Evolutionary conservation across 2,113 vertebrate species (phyloP).

Genomic region (Megatriorchis doriae): DNA sequence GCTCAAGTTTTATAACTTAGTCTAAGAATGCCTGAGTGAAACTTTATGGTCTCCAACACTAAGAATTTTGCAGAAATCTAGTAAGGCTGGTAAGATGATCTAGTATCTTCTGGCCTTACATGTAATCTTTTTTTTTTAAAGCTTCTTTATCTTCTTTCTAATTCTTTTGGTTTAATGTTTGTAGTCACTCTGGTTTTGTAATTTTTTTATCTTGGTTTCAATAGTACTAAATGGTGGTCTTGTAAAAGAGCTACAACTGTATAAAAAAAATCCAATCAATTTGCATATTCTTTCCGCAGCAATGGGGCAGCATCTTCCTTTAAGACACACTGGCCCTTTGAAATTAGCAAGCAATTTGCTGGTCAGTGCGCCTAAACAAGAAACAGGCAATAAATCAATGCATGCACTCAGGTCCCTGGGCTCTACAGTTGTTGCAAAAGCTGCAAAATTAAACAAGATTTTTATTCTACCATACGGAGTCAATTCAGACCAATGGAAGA

Average conservation of each 20-base stretch:
- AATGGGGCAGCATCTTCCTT: not conserved
- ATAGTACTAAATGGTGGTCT: not conserved
- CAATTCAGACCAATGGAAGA: not conserved
- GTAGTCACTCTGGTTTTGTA: not conserved
- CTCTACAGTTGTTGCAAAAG: not conserved
- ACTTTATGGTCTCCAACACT: not conserved
- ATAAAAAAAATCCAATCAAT: not conserved
- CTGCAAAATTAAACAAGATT: slow-evolving; percentile 4
- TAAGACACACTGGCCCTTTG: not conserved
- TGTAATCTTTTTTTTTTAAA: not conserved
- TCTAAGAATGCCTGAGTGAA: not conserved
- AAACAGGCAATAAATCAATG: slow-evolving; percentile 4
- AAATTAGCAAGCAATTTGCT: slow-evolving; percentile 17
- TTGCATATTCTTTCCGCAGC: not conserved
- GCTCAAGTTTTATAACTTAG: not conserved
- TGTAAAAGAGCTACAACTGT: not conserved
- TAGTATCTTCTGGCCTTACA: not conserved
- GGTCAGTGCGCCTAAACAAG: not conserved
- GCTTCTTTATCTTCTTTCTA: not conserved
- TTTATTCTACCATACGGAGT: not conserved
- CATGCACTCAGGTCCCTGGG: not conserved
- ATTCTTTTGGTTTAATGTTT: not conserved
- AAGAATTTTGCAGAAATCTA: not conserved
- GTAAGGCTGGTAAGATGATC: not conserved
- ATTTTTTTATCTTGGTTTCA: not conserved